These are phyloP conservation scores for Aspidiotus destructor DNA, from an alignment of 2,888 invertebrate species.

Conservation along the genomic window DNA sequence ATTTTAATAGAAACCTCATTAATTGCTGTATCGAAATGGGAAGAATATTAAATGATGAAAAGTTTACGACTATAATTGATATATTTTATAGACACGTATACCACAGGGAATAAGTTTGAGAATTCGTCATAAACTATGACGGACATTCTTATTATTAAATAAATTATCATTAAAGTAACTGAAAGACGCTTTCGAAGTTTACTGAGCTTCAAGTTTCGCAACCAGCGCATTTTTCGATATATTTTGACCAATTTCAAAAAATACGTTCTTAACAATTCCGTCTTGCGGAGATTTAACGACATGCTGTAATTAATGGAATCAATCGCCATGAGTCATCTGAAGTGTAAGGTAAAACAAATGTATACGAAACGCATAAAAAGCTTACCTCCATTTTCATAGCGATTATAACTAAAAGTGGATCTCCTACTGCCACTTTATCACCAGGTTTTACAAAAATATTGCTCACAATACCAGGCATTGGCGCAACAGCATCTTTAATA, in stretches of 20 bases:
- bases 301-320: constrained; percentile 48
- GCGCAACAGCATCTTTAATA: constrained; percentile 54
- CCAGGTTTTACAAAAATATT: constrained; percentile 75
- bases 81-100: too few relatives aligned
- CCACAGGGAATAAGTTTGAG: too few relatives aligned
- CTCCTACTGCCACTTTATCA: constrained; percentile 72
- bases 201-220: constrained; percentile 39
- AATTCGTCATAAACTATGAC: too few relatives aligned
- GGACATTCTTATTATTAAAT: too few relatives aligned
- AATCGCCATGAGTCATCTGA: not conserved
- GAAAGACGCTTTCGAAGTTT: not conserved
- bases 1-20: too few relatives aligned
- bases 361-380: not conserved
- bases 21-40: too few relatives aligned
- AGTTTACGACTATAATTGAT: too few relatives aligned
- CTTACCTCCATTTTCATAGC: constrained; percentile 99
- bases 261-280: constrained; percentile 63
- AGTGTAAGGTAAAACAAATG: not conserved
- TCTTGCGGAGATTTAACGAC: constrained; percentile 74
- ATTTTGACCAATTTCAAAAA: constrained; percentile 66
- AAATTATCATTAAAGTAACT: too few relatives aligned
- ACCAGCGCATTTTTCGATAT: constrained; percentile 60
- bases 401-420: constrained; percentile 84
- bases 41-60: too few relatives aligned
- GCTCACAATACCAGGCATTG: constrained; percentile 94